These are phyloP conservation scores for Cyrtorhinus lividipennis DNA, from an alignment of 1,140 invertebrate genomes.

Conservation along the genomic window DNA sequence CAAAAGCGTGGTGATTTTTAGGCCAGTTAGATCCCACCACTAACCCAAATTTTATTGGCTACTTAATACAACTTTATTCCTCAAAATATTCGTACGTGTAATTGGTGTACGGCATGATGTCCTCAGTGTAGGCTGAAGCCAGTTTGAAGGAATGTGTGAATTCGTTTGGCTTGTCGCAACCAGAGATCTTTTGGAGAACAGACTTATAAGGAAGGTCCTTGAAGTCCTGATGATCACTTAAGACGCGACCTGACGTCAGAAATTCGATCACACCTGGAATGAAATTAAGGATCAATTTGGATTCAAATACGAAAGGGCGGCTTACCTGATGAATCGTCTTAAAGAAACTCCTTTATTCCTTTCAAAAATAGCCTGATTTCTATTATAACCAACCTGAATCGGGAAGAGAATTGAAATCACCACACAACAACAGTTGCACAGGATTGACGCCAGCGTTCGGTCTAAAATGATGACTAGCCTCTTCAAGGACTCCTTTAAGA, in stretches of 20 bases:
- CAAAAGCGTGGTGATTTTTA: no score
- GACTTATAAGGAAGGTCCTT: conserved; percentile 90
- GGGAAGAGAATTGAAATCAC: conserved; percentile 97
- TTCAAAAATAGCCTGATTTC: no score
- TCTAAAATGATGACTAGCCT: conserved; percentile 44
- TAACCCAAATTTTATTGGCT: no score
- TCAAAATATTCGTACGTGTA: no score
- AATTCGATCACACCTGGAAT: conserved; percentile 85
- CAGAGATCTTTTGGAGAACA: conserved; percentile 75
- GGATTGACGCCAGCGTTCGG: conserved; percentile 61
- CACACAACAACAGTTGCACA: conserved; percentile 89
- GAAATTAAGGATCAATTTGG: no score
- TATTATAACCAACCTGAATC: no score
- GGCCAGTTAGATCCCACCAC: no score
- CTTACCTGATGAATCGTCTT: no score
- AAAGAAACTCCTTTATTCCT: no score
- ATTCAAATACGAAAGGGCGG: no score
- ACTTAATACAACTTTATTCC: no score
- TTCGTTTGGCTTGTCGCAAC: conserved; percentile 67
- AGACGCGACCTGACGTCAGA: conserved; percentile 73
- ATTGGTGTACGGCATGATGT: conserved; percentile 96
- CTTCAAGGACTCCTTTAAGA: conserved; percentile 65
- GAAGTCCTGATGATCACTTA: conserved; percentile 86
- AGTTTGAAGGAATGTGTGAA: conserved; percentile 94
- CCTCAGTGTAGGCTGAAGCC: conserved; percentile 82